Evolutionary conservation across 2,113 vertebrate genomes (phyloP).

Genomic region (Silurus meridionalis): DNA sequence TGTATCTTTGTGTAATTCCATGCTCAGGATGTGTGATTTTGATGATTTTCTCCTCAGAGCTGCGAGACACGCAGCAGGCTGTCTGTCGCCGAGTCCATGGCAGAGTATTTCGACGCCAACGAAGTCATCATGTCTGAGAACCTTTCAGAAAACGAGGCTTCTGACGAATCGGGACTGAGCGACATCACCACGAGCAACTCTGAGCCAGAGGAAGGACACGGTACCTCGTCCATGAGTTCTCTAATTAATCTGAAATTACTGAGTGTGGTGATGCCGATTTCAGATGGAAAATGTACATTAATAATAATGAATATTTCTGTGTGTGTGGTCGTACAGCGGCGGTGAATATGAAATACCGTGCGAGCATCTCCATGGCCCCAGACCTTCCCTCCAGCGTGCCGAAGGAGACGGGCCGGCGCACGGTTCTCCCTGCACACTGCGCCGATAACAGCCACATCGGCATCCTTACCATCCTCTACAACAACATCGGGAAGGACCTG

Average conservation of each 20-base stretch:
- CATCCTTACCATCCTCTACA: slow-evolving; percentile 86
- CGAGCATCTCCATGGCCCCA: slow-evolving; percentile 59
- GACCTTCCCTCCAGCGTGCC: slow-evolving; percentile 38
- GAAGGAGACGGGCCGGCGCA: slow-evolving; percentile 70
- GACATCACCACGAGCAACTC: slow-evolving; percentile 82
- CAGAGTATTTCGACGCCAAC: slow-evolving; percentile 88
- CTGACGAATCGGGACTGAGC: slow-evolving; percentile 84
- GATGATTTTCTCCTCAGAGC: slow-evolving; percentile 58
- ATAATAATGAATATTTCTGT: neutral
- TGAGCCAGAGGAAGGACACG: slow-evolving; percentile 75
- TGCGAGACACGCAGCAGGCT: slow-evolving; percentile 65
- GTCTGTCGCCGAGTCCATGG: slow-evolving; percentile 84
- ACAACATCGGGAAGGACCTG: slow-evolving; percentile 93
- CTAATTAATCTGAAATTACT: neutral
- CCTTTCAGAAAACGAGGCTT: slow-evolving; percentile 86
- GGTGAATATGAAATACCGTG: slow-evolving; percentile 65
- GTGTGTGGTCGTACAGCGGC: slow-evolving; percentile 49
- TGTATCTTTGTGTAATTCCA: neutral
- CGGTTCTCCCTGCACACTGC: slow-evolving; percentile 72
- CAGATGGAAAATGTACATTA: no score
- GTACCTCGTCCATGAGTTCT: slow-evolving; percentile 51
- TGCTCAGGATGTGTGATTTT: neutral
- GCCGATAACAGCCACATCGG: slow-evolving; percentile 82
- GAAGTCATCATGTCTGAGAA: slow-evolving; percentile 83
- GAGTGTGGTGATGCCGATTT: no score